Percentiles rank a stretch among this genome's conserved stretches.
Conservation (phyloP, 2,888 invertebrate genomes). For the Himalopsyche japonica region DNA sequence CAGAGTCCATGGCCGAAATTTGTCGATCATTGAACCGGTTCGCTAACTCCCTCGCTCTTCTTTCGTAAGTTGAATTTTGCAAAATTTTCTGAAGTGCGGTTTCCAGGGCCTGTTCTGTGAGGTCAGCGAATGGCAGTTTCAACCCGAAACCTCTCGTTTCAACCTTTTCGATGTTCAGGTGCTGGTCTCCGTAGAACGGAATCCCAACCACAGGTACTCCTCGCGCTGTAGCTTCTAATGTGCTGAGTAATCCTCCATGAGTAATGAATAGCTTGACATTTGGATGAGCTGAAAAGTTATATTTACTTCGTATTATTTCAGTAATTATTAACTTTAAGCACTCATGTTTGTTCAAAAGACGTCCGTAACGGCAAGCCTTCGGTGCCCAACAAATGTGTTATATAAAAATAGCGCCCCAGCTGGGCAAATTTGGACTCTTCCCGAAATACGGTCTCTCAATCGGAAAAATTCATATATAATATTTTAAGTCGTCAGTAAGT, state of each 20-base stretch:
- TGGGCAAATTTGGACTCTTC: no score
- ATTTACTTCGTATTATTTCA: background rate
- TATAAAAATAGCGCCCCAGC: no score
- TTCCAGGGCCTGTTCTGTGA: constrained; percentile 47
- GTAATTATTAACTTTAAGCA: no score
- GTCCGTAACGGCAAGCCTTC: no score
- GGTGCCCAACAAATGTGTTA: no score
- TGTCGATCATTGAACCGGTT: constrained; percentile 59
- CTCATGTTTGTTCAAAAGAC: no score
- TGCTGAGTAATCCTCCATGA: constrained; percentile 51
- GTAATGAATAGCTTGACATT: constrained; percentile 52
- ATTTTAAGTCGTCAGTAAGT: no score
- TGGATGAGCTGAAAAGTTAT: constrained; percentile 46
- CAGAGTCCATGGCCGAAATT: constrained; percentile 60
- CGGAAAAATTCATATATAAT: no score
- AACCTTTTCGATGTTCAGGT: constrained; percentile 48
- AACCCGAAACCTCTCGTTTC: constrained; percentile 49
- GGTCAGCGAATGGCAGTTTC: constrained; percentile 45
- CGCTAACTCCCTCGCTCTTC: constrained; percentile 52
- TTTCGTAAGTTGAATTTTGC: constrained; percentile 47
- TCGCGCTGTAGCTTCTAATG: constrained; percentile 50
- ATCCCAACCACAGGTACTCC: constrained; percentile 51
- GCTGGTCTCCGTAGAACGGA: constrained; percentile 53
- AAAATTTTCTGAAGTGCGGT: constrained; percentile 46
- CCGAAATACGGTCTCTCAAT: no score